phyloP scores from a whole-genome alignment of 2,888 invertebrate genomes.

The Sarcophaga subvicina region DNA sequence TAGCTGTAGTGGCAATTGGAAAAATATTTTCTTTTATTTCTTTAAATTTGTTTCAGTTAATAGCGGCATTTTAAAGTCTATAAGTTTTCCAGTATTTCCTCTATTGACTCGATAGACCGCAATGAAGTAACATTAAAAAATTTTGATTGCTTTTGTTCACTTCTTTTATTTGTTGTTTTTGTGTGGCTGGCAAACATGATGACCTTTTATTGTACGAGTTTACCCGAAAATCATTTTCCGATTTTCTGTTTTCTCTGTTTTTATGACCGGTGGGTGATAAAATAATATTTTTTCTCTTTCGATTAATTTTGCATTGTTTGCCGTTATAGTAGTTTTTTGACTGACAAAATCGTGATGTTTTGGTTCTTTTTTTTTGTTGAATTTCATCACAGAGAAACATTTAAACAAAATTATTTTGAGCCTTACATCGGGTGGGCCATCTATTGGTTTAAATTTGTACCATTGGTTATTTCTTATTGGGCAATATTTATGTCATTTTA shows the following conservation, averaged over 20 bases:
- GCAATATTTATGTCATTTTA: too few relatives aligned
- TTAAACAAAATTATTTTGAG: too few relatives aligned
- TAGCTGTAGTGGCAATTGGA: background rate
- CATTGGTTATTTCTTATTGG: too few relatives aligned
- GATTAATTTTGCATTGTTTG: background rate
- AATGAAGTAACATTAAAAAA: constrained; percentile 37
- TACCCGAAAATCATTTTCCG: background rate
- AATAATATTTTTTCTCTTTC: background rate
- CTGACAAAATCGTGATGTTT: too few relatives aligned
- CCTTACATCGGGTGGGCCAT: too few relatives aligned
- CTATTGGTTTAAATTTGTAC: too few relatives aligned
- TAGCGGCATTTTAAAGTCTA: constrained; percentile 8
- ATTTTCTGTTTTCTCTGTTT: background rate
- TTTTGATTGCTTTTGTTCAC: background rate
- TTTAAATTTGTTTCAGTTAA: background rate
- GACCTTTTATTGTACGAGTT: constrained; percentile 45
- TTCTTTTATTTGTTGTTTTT: constrained; percentile 8
- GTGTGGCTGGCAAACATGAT: constrained; percentile 31
- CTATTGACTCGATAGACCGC: background rate
- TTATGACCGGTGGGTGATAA: constrained; percentile 52
- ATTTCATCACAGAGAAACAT: too few relatives aligned
- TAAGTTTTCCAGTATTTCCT: constrained; percentile 45
- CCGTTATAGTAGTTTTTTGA: background rate
- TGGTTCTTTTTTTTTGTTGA: too few relatives aligned
- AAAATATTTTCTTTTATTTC: background rate